phyloP scores from a whole-genome alignment of 2,888 invertebrate genomes.

The Troides oblongomaculatus region DNA sequence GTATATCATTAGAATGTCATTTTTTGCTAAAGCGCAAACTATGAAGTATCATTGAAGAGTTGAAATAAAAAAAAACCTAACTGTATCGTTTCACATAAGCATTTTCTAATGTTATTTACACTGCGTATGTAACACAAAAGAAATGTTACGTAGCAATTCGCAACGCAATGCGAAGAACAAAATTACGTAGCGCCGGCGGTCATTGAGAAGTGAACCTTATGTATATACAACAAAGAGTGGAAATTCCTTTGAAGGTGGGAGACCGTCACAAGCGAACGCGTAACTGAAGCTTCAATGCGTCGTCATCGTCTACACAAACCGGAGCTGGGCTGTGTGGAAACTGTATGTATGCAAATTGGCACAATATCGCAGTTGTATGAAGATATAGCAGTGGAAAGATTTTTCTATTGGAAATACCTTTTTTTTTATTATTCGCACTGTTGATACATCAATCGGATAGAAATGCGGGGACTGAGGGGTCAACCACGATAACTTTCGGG shows the following conservation, averaged over 20 bases:
- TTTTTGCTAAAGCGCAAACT: not conserved
- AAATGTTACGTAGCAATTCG: slow-evolving; percentile 8
- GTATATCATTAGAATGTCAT: not conserved
- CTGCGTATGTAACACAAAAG: slow-evolving; percentile 6
- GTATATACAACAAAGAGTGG: not conserved
- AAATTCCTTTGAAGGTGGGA: not conserved
- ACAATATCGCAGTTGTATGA: slow-evolving; percentile 1
- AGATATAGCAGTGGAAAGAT: not conserved
- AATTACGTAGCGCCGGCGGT: not conserved
- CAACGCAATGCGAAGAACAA: slow-evolving; percentile 5
- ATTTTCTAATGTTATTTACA: slow-evolving; percentile 1
- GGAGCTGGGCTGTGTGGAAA: not conserved
- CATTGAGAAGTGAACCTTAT: not conserved
- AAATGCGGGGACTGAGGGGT: no score
- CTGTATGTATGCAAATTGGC: slow-evolving; percentile 6
- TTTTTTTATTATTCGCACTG: not conserved
- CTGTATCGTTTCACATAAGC: not conserved
- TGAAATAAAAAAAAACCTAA: not conserved
- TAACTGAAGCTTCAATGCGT: slow-evolving; percentile 3
- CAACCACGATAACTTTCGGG: no score
- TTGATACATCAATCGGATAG: not conserved
- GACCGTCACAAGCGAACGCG: slow-evolving; percentile 2
- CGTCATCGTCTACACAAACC: slow-evolving; percentile 7
- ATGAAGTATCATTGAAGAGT: not conserved
- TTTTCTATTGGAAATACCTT: not conserved